Evolutionary conservation across 2,888 invertebrate genomes (phyloP), one percentile per base, ranked within the genome.

Genomic region (Mesorhabditis spiculigera): DNA sequence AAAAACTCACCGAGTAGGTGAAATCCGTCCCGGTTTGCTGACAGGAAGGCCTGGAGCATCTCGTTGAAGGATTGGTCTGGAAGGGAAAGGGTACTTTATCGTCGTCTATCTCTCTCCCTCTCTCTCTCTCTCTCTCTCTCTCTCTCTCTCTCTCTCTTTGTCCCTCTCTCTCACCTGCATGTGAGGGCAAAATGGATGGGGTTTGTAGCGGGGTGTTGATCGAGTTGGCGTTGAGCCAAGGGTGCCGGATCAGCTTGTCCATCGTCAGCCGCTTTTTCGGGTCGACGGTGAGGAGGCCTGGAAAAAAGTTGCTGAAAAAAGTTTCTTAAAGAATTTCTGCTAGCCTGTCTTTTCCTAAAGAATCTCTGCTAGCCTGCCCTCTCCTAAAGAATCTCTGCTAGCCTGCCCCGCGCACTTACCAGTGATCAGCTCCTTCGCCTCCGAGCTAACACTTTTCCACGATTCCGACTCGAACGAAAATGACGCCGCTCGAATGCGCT

Each of bases 211-310:
- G 74, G 73, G 85, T 77, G 70, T 81, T 77, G 62, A 81, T 69
- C 5, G 75, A 73, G 45, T 84, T 84, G 58, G 87, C 85, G 10
- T 74, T 74, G 64, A 92, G 87, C 92, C 93, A 93, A 43, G 89
- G 88, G 85, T 91, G 91, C n/a, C 87, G 87, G 10, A 69, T 73
- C 69, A 94, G 88, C 72, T 91, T 91, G 42, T 87, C 85, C 87
- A 92, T 91, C 4, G 90, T 90, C 74, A 93, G 88, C 67, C 94
- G 89, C 71, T 90, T 89, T 63, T 89, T 88, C 0, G 93, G 92
- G 82, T 94, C 92, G 5, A 93, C 91, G 0, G 91, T 91, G 67
- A 95, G 87, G 70, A 95, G 88, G 0, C 92, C 91, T 89, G 81
- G 5, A 75, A 66, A 66, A 42, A 10, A 50, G 58, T 41, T 13